Base-by-base conservation (phyloP, 2,888 invertebrate genomes). In the Coremacera marginata region DNA sequence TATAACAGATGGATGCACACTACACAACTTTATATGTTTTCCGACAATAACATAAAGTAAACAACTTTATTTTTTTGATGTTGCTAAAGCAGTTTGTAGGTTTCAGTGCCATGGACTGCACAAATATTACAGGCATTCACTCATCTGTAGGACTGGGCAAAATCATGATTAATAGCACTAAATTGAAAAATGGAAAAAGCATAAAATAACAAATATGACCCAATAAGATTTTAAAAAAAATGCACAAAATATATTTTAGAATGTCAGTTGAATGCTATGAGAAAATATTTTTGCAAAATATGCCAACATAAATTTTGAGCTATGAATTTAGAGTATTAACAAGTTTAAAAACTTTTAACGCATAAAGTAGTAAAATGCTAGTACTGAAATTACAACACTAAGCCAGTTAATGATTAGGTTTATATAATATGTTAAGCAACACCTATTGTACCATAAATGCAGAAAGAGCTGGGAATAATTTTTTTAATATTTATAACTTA, bases 81-180 rank as follows among this genome's bases (percentile, higher is more conserved):
- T 55, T 27, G 4, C 27, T 9, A 31, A 31, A 44, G 63, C 27
- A n/a, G 63, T 31, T 31, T 25, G 63, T n/a, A 62, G 31, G 11
- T 14, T 5, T 16, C 11, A 11, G n/a, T 16, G 9, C 31, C 8
- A n/a, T 63, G n/a, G 27, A 31, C 31, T n/a, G 27, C 16, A n/a
- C 25, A 63, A 11, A n/a, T 16, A 31, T 27, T 63, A n/a, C 63
- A n/a, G 7, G 44, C 44, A 44, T 11, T 44, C 44, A 9, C 31
- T 25, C 63, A 31, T 31, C 27, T 63, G 63, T 62, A 62, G 14
- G 62, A 34, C 63, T 14, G 63, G n/a, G 63, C 34, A 19, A 34
- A 34, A 55, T 60, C 49, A 44, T 72, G 62, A 60, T 60, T 60
- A 60, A 72, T 72, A 49, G 49, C 49, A 34, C 27, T 52, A 55